Evolutionary conservation across 2,797 vertebrate species (phyloP).

Genomic region (Pseudopleuronectes americanus): DNA sequence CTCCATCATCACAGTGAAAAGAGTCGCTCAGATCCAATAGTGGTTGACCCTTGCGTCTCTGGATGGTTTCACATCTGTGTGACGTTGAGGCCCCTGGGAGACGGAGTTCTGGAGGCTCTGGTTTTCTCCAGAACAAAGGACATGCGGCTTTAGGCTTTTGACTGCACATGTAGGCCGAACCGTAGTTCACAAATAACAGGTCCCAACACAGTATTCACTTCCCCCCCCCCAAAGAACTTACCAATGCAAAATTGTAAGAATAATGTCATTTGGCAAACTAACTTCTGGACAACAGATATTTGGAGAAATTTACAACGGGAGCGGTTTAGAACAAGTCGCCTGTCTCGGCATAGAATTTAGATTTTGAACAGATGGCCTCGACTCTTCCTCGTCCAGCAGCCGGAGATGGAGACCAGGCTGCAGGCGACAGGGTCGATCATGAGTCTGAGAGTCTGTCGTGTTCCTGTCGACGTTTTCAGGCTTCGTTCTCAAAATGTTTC

Average conservation of each 20-base stretch:
- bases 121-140: no score
- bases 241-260: conserved; percentile 28
- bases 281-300: conserved; percentile 62
- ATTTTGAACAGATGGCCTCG: conserved; percentile 40
- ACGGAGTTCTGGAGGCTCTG: no score
- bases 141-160: no score
- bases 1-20: no score
- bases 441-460: conserved; percentile 13
- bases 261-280: conserved; percentile 71
- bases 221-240: conserved; percentile 31
- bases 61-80: no score
- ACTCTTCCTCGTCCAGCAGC: conserved; percentile 27
- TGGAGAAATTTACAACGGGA: conserved; percentile 51
- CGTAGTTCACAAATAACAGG: no score
- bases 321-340: conserved; percentile 21
- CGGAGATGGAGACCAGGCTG: conserved; percentile 13
- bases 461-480: no score
- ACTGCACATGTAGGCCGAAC: no score
- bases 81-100: no score
- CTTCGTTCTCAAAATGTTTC: conserved; percentile 34
- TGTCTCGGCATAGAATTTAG: conserved; percentile 10
- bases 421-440: neutral
- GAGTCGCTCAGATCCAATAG: no score
- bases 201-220: conserved; percentile 80
- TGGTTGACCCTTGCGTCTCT: no score